Base-by-base conservation (phyloP, 2,888 invertebrate species). In the Amphipoea oculea region DNA sequence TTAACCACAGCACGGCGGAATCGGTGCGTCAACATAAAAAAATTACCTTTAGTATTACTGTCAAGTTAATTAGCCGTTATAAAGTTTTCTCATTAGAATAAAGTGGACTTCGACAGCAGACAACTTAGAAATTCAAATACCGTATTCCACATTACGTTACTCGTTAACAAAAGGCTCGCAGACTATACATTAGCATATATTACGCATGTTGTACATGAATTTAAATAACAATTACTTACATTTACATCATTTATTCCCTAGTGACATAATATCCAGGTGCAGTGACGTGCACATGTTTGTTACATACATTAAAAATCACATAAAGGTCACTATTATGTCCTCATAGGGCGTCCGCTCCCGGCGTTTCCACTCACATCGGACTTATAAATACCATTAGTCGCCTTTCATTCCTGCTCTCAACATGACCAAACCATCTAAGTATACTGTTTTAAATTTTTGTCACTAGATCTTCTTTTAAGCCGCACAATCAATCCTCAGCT, bases 1-100 rank as follows among this genome's bases (percentile, higher is more conserved):
- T 87, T 85, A 88, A 86, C 89, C 81, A 89, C 88, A 87, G 87
- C 36, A 66, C n/a, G 20, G 14, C 29, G 40, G 12, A 69, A 73
- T 42, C 82, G 75, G 88, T 70, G 51, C n/a, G 57, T 45, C 75
- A 76, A 76, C 65, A 12, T 42, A 42, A 36, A 36, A n/a, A 70
- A 36, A 48, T 40, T 60, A 17, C 3, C 29, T 5, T 42, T 14
- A 60, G 14, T 1, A 40, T 67, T 68, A 9, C 9, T n/a, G 4
- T 40, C 42, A n/a, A 40, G 4, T 66, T 60, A 9, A 57, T 76
- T 57, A 42, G 7, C 12, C 3, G 23, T 65, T 51, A 54, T 20
- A 68, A 60, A 54, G 29, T 60, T 81, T 65, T 45, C 14, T n/a
- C 45, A 81, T 85, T 76, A 72, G 20, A 72, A 54, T 65, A n/a